Evolutionary conservation across 2,888 invertebrate genomes (phyloP).

Genomic region (Erynnis tages): DNA sequence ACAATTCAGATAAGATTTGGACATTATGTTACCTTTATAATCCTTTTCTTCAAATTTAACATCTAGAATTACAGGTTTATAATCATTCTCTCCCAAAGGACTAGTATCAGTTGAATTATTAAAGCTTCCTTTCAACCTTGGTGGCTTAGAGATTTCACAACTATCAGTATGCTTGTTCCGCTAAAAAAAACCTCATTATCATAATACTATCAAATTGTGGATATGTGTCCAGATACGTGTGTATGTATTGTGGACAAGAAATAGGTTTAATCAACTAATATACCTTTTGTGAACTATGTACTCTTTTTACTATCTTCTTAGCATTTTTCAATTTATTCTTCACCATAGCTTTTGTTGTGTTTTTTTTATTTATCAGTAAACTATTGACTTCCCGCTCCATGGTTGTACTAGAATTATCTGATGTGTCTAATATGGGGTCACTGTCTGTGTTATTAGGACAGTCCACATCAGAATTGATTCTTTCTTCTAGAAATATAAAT

Average conservation of each 20-base stretch:
- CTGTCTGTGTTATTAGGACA: background rate
- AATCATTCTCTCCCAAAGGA: background rate
- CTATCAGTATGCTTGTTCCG: background rate
- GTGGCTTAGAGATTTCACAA: background rate
- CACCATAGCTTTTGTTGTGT: conserved; percentile 20
- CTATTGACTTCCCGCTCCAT: background rate
- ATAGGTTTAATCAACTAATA: too few relatives aligned
- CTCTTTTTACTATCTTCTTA: background rate
- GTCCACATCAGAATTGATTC: background rate
- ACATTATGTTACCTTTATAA: background rate
- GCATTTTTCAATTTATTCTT: conserved; percentile 16
- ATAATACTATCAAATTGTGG: too few relatives aligned
- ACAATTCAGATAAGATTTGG: too few relatives aligned
- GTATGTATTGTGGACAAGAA: too few relatives aligned
- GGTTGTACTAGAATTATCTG: background rate
- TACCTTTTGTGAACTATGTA: conserved; percentile 13
- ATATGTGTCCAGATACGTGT: too few relatives aligned
- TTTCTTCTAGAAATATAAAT: background rate
- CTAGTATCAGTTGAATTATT: background rate
- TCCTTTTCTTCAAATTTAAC: background rate
- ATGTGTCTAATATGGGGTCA: background rate
- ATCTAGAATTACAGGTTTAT: background rate
- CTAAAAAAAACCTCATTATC: too few relatives aligned
- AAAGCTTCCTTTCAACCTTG: background rate
- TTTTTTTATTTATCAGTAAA: background rate